Evolutionary conservation across 2,113 vertebrate genomes (phyloP).

Genomic region (Percopsis transmontana): DNA sequence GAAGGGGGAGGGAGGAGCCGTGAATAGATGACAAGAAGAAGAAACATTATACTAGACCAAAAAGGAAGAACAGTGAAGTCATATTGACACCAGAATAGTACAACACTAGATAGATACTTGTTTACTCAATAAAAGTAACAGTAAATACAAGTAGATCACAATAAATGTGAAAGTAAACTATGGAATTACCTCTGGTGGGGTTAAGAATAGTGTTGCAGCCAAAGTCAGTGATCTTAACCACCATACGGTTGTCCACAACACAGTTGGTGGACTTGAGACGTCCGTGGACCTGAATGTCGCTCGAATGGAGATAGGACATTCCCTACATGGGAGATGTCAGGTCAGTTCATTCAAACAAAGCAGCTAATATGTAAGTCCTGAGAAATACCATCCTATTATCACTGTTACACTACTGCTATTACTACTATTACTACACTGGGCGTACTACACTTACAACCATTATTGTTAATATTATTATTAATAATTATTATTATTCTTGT

Average conservation of each 20-base stretch:
- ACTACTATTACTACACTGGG: too few species aligned
- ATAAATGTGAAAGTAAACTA: not conserved
- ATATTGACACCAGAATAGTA: too few species aligned
- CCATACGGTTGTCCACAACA: constrained; percentile 95
- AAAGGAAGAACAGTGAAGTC: not conserved
- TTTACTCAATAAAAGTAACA: too few species aligned
- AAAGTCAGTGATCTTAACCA: constrained; percentile 98
- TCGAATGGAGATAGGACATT: constrained; percentile 97
- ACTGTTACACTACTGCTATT: too few species aligned
- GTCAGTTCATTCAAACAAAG: not conserved
- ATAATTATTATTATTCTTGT: too few species aligned
- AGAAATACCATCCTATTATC: too few species aligned
- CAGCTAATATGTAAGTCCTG: not conserved
- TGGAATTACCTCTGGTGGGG: constrained; percentile 81
- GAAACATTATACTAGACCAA: not conserved
- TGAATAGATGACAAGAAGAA: not conserved
- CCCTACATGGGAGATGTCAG: constrained; percentile 78
- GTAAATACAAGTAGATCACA: too few species aligned
- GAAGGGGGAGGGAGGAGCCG: not conserved
- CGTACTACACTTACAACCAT: too few species aligned
- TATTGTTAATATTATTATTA: too few species aligned
- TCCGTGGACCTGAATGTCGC: constrained; percentile 91
- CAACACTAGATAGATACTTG: too few species aligned
- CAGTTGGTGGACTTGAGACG: constrained; percentile 97
- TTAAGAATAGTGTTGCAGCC: constrained; percentile 89